Evolutionary conservation across 2,113 vertebrate genomes (phyloP).

Genomic region (Hystrix cristata): DNA sequence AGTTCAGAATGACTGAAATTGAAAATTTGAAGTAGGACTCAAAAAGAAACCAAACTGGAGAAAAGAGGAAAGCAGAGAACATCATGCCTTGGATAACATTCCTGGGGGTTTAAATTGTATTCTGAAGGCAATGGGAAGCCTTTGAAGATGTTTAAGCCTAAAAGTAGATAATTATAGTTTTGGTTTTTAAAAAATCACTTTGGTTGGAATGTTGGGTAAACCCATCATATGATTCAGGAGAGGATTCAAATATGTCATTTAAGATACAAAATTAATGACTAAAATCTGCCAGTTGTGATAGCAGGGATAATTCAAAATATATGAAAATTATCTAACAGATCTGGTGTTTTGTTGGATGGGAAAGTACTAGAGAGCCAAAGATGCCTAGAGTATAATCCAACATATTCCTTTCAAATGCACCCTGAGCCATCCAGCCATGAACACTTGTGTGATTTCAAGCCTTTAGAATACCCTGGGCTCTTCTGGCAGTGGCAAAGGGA

Average conservation of each 20-base stretch:
- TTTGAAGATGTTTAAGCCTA: slow-evolving; percentile 5
- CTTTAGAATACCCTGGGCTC: neutral
- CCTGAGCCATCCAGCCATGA: neutral
- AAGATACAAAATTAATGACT: neutral
- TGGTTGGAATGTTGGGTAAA: neutral
- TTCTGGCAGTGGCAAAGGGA: neutral
- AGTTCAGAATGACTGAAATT: neutral
- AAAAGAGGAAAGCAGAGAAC: neutral
- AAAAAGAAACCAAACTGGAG: neutral
- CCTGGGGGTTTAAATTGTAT: neutral
- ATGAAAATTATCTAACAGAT: neutral
- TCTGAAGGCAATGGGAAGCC: neutral
- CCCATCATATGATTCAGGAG: neutral
- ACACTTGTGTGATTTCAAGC: neutral
- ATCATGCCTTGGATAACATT: neutral
- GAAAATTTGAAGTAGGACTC: neutral
- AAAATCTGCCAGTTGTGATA: neutral
- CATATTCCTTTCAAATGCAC: neutral
- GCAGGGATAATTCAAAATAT: neutral
- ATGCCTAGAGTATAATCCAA: neutral
- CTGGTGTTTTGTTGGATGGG: neutral
- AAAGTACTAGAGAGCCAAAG: slow-evolving; percentile 2
- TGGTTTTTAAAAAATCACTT: neutral
- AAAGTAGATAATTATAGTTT: neutral
- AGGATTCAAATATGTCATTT: neutral